These are phyloP conservation scores for Panulirus ornatus DNA, from an alignment of 1,140 invertebrate genomes.

Conservation along the genomic window DNA sequence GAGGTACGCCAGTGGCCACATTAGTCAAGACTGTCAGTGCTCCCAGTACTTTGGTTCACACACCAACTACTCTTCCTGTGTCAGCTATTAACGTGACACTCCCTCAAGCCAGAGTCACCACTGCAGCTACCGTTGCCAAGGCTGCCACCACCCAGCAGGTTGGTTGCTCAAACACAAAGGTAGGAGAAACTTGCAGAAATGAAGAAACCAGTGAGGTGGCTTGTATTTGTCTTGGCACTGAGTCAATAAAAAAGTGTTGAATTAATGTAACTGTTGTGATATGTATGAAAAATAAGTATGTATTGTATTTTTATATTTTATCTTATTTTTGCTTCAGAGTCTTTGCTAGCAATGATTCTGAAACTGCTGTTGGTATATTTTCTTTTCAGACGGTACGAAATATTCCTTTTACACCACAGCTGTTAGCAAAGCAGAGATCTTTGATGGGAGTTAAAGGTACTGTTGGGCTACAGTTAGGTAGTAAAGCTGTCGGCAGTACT, in stretches of 20 bases:
- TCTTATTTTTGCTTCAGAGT: no score
- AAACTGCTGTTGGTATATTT: background rate
- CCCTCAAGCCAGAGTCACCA: conserved; percentile 65
- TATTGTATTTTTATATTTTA: no score
- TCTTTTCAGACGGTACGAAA: conserved; percentile 63
- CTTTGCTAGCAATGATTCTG: no score
- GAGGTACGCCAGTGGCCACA: conserved; percentile 62
- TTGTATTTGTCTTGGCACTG: background rate
- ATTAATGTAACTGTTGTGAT: no score
- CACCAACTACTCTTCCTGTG: conserved; percentile 62
- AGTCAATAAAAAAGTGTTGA: no score
- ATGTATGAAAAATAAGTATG: no score
- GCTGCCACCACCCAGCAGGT: conserved; percentile 68
- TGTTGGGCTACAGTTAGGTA: conserved; percentile 74
- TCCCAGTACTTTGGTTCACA: conserved; percentile 57
- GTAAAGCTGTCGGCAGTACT: conserved; percentile 72
- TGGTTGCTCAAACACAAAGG: background rate
- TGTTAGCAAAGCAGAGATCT: conserved; percentile 58
- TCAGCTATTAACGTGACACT: conserved; percentile 69
- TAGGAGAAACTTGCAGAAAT: background rate
- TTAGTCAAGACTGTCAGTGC: conserved; percentile 70
- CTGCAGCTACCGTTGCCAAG: conserved; percentile 64
- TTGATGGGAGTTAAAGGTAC: conserved; percentile 71
- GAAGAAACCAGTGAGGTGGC: background rate
- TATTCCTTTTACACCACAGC: conserved; percentile 63